Evolutionary conservation across 1,140 invertebrate genomes (phyloP).

Genomic region (Pachypsylla venusta): DNA sequence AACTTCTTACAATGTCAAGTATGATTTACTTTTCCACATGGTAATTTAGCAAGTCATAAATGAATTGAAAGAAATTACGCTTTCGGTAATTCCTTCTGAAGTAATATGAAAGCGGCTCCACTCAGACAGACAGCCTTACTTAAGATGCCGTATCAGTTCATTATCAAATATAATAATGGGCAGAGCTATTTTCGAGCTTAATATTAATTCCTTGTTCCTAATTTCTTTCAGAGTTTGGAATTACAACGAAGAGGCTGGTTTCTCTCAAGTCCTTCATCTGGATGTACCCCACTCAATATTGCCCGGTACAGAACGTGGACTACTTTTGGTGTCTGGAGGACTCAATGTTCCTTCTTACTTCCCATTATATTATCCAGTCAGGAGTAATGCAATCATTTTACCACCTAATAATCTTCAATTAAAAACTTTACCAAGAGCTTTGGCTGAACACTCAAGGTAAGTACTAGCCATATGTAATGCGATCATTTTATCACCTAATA

Average conservation of each 20-base stretch:
- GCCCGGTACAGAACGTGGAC: conserved; percentile 41
- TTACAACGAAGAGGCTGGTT: conserved; percentile 48
- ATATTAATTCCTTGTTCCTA: conserved; percentile 8
- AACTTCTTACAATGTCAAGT: no score
- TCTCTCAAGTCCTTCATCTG: conserved; percentile 45
- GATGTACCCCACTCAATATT: conserved; percentile 42
- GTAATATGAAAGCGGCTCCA: no score
- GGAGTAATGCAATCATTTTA: background rate
- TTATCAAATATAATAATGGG: background rate
- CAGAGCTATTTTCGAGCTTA: background rate
- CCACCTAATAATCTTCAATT: background rate
- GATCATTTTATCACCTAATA: no score
- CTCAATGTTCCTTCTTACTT: conserved; percentile 35
- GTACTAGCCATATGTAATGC: background rate
- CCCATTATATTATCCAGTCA: conserved; percentile 3
- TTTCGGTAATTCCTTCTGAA: no score
- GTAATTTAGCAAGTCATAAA: no score
- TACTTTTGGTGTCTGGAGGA: conserved; percentile 40
- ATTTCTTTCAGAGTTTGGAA: conserved; percentile 43
- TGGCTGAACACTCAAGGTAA: background rate
- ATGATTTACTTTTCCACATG: no score
- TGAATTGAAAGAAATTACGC: no score
- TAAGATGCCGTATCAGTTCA: background rate
- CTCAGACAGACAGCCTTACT: background rate
- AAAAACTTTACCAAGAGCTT: background rate